Conservation (phyloP, 2,888 invertebrate genomes). For the Cepaea hortensis region DNA sequence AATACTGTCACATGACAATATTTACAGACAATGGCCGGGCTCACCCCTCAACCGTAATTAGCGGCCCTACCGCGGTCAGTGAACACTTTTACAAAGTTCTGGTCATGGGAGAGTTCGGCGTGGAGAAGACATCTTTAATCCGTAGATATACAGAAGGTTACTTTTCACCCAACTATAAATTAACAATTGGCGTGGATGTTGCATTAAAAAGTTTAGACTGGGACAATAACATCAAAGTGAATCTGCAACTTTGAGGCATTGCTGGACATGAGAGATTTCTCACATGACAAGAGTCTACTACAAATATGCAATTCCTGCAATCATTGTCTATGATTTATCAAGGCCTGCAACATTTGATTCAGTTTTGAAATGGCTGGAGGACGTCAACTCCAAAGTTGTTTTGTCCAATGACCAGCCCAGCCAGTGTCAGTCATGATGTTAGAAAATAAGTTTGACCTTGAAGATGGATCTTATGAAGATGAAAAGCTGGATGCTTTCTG, state of each 20-base stretch:
- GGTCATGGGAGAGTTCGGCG: conserved; percentile 83
- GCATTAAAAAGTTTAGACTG: too few relatives aligned
- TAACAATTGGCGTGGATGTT: too few relatives aligned
- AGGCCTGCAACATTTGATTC: neutral
- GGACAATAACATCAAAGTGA: neutral
- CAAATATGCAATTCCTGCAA: neutral
- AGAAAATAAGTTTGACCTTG: neutral
- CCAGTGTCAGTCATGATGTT: neutral
- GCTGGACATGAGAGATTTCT: neutral
- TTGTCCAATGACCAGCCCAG: neutral
- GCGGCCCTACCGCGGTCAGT: conserved; percentile 35
- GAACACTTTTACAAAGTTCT: conserved; percentile 82
- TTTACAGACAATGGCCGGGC: too few relatives aligned
- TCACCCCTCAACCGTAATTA: neutral
- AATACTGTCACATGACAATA: conserved; percentile 43
- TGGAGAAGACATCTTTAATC: conserved; percentile 77
- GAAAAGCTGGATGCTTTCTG: too few relatives aligned
- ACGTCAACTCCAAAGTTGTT: neutral
- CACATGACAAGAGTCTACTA: neutral
- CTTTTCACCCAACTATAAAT: too few relatives aligned
- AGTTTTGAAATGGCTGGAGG: neutral
- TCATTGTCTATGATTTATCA: neutral
- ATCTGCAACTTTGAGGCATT: neutral
- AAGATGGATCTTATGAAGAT: too few relatives aligned
- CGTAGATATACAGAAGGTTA: too few relatives aligned